Conservation (phyloP, 2,113 vertebrate genomes). For the Saguinus midas region DNA sequence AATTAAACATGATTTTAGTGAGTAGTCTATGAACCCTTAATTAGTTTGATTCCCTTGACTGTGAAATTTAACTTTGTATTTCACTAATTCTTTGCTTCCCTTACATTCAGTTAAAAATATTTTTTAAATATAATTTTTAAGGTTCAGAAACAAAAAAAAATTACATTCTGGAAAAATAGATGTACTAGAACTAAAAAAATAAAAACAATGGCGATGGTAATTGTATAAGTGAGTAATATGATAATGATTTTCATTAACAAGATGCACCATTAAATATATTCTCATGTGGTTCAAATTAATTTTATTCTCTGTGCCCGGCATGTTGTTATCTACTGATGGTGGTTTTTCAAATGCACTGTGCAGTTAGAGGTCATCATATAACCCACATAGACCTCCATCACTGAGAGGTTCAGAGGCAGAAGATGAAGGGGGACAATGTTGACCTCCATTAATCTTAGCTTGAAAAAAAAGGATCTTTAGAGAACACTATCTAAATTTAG, state of each 20-base stretch:
- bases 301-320: background rate
- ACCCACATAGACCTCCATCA: background rate
- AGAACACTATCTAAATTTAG: slow-evolving; percentile 16
- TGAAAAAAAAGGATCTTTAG: slow-evolving; percentile 19
- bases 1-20: background rate
- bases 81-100: background rate
- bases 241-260: slow-evolving; percentile 53
- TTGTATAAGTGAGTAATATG: slow-evolving; percentile 18
- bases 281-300: background rate
- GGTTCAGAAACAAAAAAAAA: slow-evolving; percentile 11
- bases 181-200: background rate
- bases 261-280: background rate
- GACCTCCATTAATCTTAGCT: background rate
- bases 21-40: background rate
- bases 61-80: background rate
- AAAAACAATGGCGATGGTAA: background rate
- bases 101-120: background rate
- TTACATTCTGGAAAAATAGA: background rate
- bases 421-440: background rate
- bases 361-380: background rate
- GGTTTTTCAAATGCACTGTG: background rate
- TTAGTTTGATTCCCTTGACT: background rate
- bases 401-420: background rate
- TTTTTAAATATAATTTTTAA: slow-evolving; percentile 3
- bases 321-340: background rate